Percentiles rank a stretch among this genome's conserved stretches.
Conservation (phyloP, 35 echinoderm and acorn worm genomes). For the Lytechinus pictus region DNA sequence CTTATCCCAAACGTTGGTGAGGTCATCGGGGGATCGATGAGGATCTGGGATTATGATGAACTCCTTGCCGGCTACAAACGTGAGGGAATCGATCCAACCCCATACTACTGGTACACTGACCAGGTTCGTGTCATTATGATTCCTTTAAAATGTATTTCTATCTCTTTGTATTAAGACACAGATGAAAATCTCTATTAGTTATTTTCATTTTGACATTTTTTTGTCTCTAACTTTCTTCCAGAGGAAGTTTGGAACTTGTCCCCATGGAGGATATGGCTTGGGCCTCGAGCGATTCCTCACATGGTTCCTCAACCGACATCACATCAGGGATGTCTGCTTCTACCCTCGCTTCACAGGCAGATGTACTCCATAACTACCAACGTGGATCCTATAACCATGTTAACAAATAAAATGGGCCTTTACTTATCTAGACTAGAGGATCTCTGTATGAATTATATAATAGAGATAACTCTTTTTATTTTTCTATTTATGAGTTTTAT, state of each 20-base stretch:
- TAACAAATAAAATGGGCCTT: too few relatives aligned
- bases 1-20: conserved; percentile 98
- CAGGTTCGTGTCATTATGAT: conserved; percentile 69
- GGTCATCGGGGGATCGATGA: conserved; percentile 98
- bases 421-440: too few relatives aligned
- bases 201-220: too few relatives aligned
- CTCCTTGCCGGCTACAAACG: conserved; percentile 85
- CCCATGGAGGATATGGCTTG: conserved; percentile 93
- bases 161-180: too few relatives aligned
- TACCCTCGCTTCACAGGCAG: conserved; percentile 94
- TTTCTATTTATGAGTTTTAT: too few relatives aligned
- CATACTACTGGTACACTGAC: conserved; percentile 99
- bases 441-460: too few relatives aligned
- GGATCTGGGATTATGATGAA: conserved; percentile 95
- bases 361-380: conserved; percentile 95
- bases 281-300: conserved; percentile 96
- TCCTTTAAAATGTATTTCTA: too few relatives aligned
- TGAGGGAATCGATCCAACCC: conserved; percentile 85
- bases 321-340: conserved; percentile 91
- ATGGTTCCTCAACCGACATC: conserved; percentile 92
- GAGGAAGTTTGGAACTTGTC: conserved; percentile 96
- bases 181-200: too few relatives aligned
- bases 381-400: too few relatives aligned
- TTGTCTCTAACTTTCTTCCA: too few relatives aligned
- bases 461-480: too few relatives aligned